Evolutionary conservation across 2,888 invertebrate species (phyloP), one percentile per base, ranked within the genome.

Genomic region (Polietes domitor): DNA sequence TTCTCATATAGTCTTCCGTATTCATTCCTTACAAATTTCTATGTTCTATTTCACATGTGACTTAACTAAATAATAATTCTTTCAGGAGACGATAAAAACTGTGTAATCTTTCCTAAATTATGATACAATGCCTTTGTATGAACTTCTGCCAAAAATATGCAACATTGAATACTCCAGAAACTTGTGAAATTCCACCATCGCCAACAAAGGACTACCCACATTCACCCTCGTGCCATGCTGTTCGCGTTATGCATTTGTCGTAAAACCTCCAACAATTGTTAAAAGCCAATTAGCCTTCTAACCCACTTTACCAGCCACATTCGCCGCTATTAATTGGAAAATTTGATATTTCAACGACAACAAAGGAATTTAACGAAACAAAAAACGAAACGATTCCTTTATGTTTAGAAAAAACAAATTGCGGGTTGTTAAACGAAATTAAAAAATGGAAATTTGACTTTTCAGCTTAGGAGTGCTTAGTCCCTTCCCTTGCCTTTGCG

Each of bases 311-410:
- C 41, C 50, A 43, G n/a, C 50, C 58, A 61, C 21, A 24, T 55
- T 70, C 70, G 55, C 47, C 77, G 63, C 72, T 78, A 80, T 84
- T 80, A 79, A 84, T 84, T 81, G 84, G 84, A 81, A 84, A 84
- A 84, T 84, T 84, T 47, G 53, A 84, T 73, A 55, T 75, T 78
- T 55, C 58, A 58, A 72, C 61, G 55, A 7, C 53, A 72, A 65
- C 24, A 50, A 50, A 53, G 26, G 19, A 68, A 47, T 26, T 19
- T 3, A 24, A 15, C 26, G 24, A 15, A 28, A 61, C 28, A n/a
- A 19, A 55, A 41, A 53, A 24, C 63, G 10, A 71, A 63, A 4
- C 21, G 74, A 68, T 15, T 77, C 41, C 61, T 68, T 83, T 83
- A 68, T 79, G 5, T 37, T 71, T 26, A 37, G 19, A 68, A 43